Evolutionary conservation across 1,140 invertebrate genomes (phyloP), one percentile per base, ranked within the genome.

Genomic region (Armadillidium nasatum): DNA sequence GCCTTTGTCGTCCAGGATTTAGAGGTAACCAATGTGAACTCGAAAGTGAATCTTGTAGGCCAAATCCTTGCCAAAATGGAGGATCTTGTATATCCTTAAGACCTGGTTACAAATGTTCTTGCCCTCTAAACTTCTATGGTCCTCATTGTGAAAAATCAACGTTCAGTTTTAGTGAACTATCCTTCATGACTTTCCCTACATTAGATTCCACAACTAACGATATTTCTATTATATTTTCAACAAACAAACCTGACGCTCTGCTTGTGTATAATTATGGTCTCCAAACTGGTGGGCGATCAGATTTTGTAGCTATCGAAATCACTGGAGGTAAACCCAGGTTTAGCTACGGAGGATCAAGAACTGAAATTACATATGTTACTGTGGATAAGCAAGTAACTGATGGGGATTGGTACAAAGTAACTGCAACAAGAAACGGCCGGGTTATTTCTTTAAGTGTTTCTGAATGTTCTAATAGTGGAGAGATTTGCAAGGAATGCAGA

Each of bases 241-340:
- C 95, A 0, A 93, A 91, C 0, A 95, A 95, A 84, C 88, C 89
- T 0, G 90, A 96, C 84, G 90, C 93, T 0, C 86, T 98, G 7
- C 84, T 98, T 0, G 86, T 96, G 0, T 97, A 97, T 85, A 97
- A 96, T 81, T 96, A 92, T 82, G 94, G 94, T 0, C 86, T 89
- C 0, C 92, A 93, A 83, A 92, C 89, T 66, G 92, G 93, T 43
- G 94, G 94, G 4, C 86, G 94, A 80, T 95, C 94, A 0, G 94
- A 97, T 83, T 97, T 97, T 83, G 89, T 98, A 44, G 94, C 95
- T 0, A 87, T 98, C 60, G 94, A 98, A 85, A 83, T 98, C 71
- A 87, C 95, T 0, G 88, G 90, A 50, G 93, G 94, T 0, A 89
- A 89, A 82, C 90, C 94, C 0, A 87, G 91, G 15, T 96, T 98